phyloP scores from a whole-genome alignment of 92 coral and sea anemone species.

The Muricea muricata region DNA sequence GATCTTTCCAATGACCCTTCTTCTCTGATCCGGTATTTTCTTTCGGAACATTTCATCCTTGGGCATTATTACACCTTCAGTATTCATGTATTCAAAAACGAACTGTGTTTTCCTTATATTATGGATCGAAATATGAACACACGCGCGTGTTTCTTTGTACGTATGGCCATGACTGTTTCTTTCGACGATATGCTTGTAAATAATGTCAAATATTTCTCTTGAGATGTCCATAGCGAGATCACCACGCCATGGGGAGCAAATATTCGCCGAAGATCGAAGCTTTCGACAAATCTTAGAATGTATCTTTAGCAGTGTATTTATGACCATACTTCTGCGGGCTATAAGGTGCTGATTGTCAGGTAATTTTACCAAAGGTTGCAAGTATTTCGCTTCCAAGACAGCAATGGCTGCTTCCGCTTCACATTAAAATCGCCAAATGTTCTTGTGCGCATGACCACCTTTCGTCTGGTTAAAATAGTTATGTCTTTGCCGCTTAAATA shows the following conservation, averaged over 20 bases:
- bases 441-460: not conserved
- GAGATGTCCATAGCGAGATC: conserved; percentile 7
- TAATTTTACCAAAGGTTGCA: conserved; percentile 4
- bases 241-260: not conserved
- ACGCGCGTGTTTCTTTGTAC: conserved; percentile 33
- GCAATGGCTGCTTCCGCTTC: not conserved
- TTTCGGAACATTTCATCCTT: conserved; percentile 48
- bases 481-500: not conserved
- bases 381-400: not conserved
- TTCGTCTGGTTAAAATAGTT: not conserved
- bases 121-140: conserved; percentile 16
- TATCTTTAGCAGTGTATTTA: not conserved
- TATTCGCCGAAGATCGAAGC: not conserved
- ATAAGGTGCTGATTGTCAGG: not conserved
- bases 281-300: not conserved
- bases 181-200: not conserved
- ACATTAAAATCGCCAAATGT: not conserved
- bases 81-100: conserved; percentile 59
- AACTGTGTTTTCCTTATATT: conserved; percentile 55
- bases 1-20: too few relatives aligned
- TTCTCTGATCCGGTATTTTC: not conserved
- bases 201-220: not conserved
- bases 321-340: not conserved
- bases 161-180: conserved; percentile 24
- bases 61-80: conserved; percentile 24